Percentiles rank a stretch among this genome's conserved stretches.
phyloP scores from a whole-genome alignment of 2,797 vertebrate species.

The Phalloptychus januarius region DNA sequence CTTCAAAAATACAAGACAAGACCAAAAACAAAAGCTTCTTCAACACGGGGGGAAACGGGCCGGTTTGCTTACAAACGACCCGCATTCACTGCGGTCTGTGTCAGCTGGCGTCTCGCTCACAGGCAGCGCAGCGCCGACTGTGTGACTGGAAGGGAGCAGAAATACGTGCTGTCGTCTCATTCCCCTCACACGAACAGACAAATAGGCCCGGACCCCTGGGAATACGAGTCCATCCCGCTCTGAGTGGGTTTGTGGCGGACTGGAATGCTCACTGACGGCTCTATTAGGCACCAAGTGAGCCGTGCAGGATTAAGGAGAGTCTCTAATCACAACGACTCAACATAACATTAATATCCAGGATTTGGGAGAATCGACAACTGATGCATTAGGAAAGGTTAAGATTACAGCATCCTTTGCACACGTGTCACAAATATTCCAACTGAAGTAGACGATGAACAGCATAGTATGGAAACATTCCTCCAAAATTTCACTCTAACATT shows the following conservation, averaged over 20 bases:
- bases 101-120: conserved; percentile 49
- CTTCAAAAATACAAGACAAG: conserved; percentile 9
- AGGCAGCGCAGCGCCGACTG: conserved; percentile 14
- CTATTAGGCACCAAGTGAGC: conserved; percentile 78
- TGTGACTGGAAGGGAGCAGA: conserved; percentile 48
- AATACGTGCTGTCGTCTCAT: conserved; percentile 48
- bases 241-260: conserved; percentile 59
- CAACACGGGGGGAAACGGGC: not conserved
- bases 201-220: conserved; percentile 64
- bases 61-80: conserved; percentile 16
- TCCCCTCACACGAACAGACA: conserved; percentile 52
- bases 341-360: conserved; percentile 38
- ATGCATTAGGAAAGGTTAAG: conserved; percentile 10
- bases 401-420: not conserved
- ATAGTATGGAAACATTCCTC: not conserved
- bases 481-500: conserved; percentile 1
- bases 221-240: conserved; percentile 58
- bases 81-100: conserved; percentile 23
- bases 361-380: conserved; percentile 33
- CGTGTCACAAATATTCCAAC: not conserved
- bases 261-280: conserved; percentile 72
- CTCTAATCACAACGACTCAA: conserved; percentile 51
- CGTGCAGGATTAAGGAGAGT: conserved; percentile 58
- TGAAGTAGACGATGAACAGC: not conserved
- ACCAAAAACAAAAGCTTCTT: conserved; percentile 1